Conservation (phyloP, 2,888 invertebrate genomes). For the Diarsia rubi region DNA sequence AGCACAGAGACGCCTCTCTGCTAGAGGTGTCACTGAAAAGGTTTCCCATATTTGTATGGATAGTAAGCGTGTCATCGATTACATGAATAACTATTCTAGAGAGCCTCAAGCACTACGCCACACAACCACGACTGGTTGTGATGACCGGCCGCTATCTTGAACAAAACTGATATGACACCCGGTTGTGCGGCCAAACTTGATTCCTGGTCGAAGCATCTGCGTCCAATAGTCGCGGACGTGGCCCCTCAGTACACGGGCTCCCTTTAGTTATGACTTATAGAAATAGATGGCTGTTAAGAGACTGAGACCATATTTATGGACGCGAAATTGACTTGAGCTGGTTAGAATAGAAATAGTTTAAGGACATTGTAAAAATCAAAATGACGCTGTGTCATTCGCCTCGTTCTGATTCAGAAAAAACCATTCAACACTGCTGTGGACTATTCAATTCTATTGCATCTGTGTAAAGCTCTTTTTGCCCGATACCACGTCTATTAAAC, state of each 20-base stretch:
- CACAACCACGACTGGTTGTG: not conserved
- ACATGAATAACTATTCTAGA: not conserved
- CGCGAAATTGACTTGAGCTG: too few relatives aligned
- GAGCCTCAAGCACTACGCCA: not conserved
- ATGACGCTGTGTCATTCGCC: not conserved
- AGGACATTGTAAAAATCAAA: not conserved
- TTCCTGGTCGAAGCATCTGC: not conserved
- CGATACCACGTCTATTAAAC: not conserved
- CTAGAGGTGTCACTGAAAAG: not conserved
- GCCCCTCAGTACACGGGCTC: not conserved
- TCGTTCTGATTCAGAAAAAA: not conserved
- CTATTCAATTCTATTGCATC: not conserved
- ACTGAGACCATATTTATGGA: not conserved
- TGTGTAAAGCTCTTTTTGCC: not conserved
- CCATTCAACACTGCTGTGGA: not conserved
- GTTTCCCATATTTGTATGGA: not conserved
- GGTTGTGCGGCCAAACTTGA: not conserved
- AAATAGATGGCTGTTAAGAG: not conserved
- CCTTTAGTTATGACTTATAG: not conserved
- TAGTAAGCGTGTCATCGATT: not conserved
- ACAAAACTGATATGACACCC: not conserved
- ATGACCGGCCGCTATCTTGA: not conserved
- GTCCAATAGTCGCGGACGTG: not conserved
- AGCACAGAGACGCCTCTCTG: not conserved
- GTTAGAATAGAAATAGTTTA: not conserved